phyloP scores from a whole-genome alignment of 64 coral and sea anemone genomes.

The Trachythela sp. region DNA sequence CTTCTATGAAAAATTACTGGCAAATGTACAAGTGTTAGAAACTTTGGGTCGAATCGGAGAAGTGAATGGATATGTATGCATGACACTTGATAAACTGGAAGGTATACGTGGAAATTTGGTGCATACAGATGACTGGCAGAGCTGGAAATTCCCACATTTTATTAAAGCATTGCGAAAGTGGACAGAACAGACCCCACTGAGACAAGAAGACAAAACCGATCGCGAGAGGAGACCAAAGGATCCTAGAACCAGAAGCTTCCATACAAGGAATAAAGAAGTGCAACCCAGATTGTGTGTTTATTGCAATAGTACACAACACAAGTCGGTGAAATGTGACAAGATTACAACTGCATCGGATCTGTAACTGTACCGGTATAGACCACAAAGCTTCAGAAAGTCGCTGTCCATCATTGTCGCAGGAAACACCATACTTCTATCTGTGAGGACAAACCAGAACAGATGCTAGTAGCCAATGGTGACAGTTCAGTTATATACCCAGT shows the following conservation, averaged over 20 bases:
- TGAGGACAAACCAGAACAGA: neutral
- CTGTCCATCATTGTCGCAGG: neutral
- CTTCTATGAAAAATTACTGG: neutral
- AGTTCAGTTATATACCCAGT: neutral
- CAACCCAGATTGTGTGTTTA: slow-evolving; percentile 38
- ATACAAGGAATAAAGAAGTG: neutral
- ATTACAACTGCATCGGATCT: slow-evolving; percentile 10
- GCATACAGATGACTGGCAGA: neutral
- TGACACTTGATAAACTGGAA: neutral
- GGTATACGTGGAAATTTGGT: neutral
- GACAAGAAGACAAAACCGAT: neutral
- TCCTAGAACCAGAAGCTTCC: slow-evolving; percentile 2
- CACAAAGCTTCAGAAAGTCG: neutral
- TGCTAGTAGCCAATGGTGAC: neutral
- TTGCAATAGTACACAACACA: slow-evolving; percentile 34
- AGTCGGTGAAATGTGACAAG: slow-evolving; percentile 29
- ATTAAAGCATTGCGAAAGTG: slow-evolving; percentile 15
- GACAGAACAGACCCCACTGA: neutral
- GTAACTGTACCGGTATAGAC: neutral
- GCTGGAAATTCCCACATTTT: neutral
- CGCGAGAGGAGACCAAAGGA: neutral
- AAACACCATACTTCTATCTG: slow-evolving; percentile 19
- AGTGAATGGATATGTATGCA: neutral
- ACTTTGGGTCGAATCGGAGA: neutral
- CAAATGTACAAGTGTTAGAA: neutral